Base-by-base conservation (phyloP, 2,888 invertebrate species). In the Bugula neritina region DNA sequence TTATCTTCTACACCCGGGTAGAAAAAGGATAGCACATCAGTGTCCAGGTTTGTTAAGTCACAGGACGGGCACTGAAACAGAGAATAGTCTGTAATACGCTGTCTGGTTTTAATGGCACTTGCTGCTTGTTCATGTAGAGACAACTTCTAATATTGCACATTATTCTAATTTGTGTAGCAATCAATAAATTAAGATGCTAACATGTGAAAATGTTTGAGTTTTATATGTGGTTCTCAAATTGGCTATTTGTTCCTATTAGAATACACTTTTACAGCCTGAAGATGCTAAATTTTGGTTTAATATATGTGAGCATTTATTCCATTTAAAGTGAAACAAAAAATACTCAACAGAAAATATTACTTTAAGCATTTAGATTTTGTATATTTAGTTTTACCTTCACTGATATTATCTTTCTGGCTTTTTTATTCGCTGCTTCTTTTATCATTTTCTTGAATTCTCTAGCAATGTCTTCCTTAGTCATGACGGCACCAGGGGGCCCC, bases 401-500 rank as follows among this genome's bases (percentile, higher is more conserved):
- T 57, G 21, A 25, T 2, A 63, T 34, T 13, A 63, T 63, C 31
- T 63, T 63, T 63, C 63, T 63, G 27, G 63, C 63, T 63, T 34
- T 63, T 63, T 63, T 63, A 34, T 63, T 63, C 27, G 63, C 63
- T 31, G 63, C 63, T 25, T 27, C 10, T 79, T 77, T 79, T 1
- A 83, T 79, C 35, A 82, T 73, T 3, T 75, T 75, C 69, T 78
- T 77, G 54, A 82, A 79, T 74, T 81, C 81, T 52, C 76, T 75
- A 72, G 82, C 72, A 69, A 83, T 75, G 23, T 79, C 80, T 31
- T 81, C 81, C 71, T 79, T 79, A 1, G 82, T 80, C 5, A 82
- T 74, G 27, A 74, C 74, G 3, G 79, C 79, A 17, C 83, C 82
- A 25, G 81, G 78, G 1, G 81, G 80, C 1, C 83, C 83, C 0